Base-by-base conservation (phyloP, 2,888 invertebrate species). In the Euplagia quadripunctaria region DNA sequence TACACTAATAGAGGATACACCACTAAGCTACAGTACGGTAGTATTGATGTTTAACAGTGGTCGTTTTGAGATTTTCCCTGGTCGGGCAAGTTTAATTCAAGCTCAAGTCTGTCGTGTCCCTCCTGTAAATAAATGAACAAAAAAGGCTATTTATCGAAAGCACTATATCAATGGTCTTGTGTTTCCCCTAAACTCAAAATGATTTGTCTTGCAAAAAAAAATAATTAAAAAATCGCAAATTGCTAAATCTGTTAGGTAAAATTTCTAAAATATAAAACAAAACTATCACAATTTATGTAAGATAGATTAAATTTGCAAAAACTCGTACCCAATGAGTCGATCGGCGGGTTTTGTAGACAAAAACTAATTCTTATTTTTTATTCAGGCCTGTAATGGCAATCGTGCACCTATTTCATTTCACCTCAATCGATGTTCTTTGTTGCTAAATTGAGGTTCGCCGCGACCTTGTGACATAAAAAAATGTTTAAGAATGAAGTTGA, bases 361-460 rank as follows among this genome's bases (percentile, higher is more conserved):
- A 89, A 89, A 85, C 76, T 74, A 73, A 74, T 70, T 72, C 52
- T 74, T 75, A 76, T 84, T 88, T 87, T 86, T 84, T 85, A 82
- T 78, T 77, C 75, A 71, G 72, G 75, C 70, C 73, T 76, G 80
- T 87, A 86, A 87, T 85, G 82, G 79, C 75, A 86, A 84, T 85
- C 83, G 84, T 85, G 84, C 81, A 82, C 76, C 81, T 84, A 84
- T 83, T 87, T 82, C 76, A 83, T 84, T 80, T 81, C 82, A 80
- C 81, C 79, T 79, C 80, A 82, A 87, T 87, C 82, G 85, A 87
- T 85, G 87, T 88, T 89, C 88, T 87, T 86, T 89, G 89, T 89
- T 87, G 87, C 86, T 80, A 89, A 88, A 86, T 86, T 85, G 85
- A 82, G 86, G 88, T 87, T 90, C 89, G 85, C 82, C 84, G 82